These are phyloP conservation scores for Apis florea DNA, from an alignment of 1,140 invertebrate genomes.

Conservation along the genomic window DNA sequence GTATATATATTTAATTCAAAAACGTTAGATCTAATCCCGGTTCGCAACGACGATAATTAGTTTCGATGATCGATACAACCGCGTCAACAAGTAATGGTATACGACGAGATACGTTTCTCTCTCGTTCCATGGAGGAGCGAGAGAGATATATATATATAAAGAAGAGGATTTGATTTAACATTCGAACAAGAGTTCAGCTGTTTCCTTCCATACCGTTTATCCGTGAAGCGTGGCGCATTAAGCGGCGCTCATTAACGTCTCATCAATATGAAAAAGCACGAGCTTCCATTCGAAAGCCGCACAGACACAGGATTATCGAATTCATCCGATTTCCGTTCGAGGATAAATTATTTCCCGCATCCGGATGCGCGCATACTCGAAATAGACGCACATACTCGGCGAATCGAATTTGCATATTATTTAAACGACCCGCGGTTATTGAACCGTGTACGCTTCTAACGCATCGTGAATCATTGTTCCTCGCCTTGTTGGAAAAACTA, in stretches of 20 bases:
- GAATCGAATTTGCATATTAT: constrained; percentile 29
- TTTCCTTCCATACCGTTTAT: background rate
- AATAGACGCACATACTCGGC: constrained; percentile 11
- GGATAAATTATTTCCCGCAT: constrained; percentile 17
- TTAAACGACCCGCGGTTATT: constrained; percentile 1
- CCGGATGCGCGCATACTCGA: background rate
- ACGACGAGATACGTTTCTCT: too few species aligned
- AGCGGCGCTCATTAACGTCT: background rate
- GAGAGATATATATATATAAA: background rate
- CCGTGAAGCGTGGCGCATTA: background rate
- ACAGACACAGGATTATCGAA: background rate
- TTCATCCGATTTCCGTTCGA: constrained; percentile 18
- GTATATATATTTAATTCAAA: too few species aligned
- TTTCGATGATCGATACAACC: too few species aligned
- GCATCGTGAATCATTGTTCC: too few species aligned
- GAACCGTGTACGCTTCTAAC: background rate
- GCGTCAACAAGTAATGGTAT: too few species aligned
- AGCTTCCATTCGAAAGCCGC: background rate
- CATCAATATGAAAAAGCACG: constrained; percentile 18
- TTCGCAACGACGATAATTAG: too few species aligned
- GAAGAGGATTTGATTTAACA: background rate
- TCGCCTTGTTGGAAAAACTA: too few species aligned
- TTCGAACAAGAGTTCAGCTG: background rate
- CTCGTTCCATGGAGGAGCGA: too few species aligned
- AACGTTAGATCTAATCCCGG: too few species aligned